These are phyloP conservation scores for Adineta ricciae DNA, from an alignment of 2,888 invertebrate species.

Conservation along the genomic window DNA sequence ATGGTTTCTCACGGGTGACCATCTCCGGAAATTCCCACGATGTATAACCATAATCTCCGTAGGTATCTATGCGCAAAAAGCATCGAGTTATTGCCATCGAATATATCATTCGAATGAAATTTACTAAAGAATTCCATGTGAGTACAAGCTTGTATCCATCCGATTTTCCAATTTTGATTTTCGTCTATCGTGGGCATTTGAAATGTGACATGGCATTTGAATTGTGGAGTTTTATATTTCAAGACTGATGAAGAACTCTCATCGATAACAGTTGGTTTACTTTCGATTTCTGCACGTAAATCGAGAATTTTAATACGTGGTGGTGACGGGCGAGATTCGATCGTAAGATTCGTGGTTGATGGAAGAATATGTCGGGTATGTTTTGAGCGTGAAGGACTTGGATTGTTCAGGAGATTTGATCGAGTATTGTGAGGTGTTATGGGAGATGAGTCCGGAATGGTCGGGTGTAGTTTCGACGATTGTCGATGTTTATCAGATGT, in stretches of 20 bases:
- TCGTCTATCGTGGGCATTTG: slow-evolving; percentile 45
- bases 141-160: slow-evolving; percentile 50
- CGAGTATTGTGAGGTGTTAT: not conserved
- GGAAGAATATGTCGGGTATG: not conserved
- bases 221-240: slow-evolving; percentile 44
- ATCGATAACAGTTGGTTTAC: slow-evolving; percentile 44
- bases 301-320: slow-evolving; percentile 17
- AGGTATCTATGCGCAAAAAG: slow-evolving; percentile 40
- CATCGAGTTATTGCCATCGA: slow-evolving; percentile 38
- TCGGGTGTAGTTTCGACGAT: not conserved
- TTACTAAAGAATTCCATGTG: slow-evolving; percentile 49
- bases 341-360: not conserved
- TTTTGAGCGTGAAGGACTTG: not conserved
- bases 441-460: not conserved
- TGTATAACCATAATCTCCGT: slow-evolving; percentile 39
- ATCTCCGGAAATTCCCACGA: slow-evolving; percentile 51
- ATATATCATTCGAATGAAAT: slow-evolving; percentile 42
- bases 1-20: slow-evolving; percentile 44
- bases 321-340: not conserved
- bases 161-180: slow-evolving; percentile 46
- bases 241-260: slow-evolving; percentile 44
- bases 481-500: not conserved
- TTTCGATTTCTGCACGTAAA: slow-evolving; percentile 39
- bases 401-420: not conserved
- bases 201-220: slow-evolving; percentile 45